Conservation (phyloP, 2,888 invertebrate species). For the Merodon equestris region DNA sequence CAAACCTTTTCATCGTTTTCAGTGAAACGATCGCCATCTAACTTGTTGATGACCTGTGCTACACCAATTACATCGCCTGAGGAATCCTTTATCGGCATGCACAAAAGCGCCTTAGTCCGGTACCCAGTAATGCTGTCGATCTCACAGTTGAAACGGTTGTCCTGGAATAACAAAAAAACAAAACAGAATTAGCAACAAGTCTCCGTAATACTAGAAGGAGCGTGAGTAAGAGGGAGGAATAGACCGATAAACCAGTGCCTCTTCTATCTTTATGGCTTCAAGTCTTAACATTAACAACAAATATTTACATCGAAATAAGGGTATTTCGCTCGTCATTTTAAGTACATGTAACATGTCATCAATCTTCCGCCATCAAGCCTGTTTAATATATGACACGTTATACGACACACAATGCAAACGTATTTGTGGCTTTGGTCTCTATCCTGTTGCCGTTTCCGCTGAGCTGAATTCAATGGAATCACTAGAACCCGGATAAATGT, state of each 20-base stretch:
- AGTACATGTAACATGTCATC: conserved; percentile 41
- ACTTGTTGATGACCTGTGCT: conserved; percentile 96
- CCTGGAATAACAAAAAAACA: conserved; percentile 80
- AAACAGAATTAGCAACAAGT: conserved; percentile 6
- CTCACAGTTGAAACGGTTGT: conserved; percentile 94
- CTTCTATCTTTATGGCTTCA: conserved; percentile 23
- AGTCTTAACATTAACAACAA: conserved; percentile 31
- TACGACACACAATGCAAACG: too few species aligned
- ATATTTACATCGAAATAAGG: conserved; percentile 41
- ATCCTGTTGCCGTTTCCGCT: conserved; percentile 7
- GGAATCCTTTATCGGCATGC: conserved; percentile 97
- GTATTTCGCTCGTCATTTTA: conserved; percentile 23
- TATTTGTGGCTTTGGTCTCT: conserved; percentile 7
- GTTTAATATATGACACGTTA: conserved; percentile 42
- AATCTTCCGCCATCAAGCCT: conserved; percentile 41
- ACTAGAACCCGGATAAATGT: conserved; percentile 8
- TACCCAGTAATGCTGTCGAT: conserved; percentile 96
- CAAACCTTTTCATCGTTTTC: conserved; percentile 87
- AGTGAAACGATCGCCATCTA: conserved; percentile 90
- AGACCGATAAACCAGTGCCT: conserved; percentile 10
- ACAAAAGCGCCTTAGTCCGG: conserved; percentile 93
- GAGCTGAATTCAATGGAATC: conserved; percentile 21
- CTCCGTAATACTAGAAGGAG: too few species aligned
- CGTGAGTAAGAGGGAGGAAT: too few species aligned
- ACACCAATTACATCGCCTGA: conserved; percentile 97